Percentiles rank a stretch among this genome's conserved stretches.
phyloP scores from a whole-genome alignment of 2,113 vertebrate species.

The Rhodinocichla rosea region DNA sequence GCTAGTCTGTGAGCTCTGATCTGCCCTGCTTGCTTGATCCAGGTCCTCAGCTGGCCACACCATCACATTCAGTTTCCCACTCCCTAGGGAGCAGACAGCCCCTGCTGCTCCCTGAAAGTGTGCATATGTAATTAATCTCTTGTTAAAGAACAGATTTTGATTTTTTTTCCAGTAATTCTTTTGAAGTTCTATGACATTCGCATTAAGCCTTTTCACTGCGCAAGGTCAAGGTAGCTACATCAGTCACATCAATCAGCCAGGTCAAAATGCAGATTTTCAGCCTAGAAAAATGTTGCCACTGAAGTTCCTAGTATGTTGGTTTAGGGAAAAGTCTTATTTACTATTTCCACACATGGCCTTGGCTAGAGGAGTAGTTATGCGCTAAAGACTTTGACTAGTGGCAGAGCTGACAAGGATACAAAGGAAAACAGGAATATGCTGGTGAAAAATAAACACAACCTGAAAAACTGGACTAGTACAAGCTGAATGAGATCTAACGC shows the following conservation, averaged over 20 bases:
- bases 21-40: neutral
- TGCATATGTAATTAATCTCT: neutral
- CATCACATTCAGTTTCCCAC: neutral
- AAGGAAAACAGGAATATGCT: neutral
- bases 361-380: neutral
- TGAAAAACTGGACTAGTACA: neutral
- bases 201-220: neutral
- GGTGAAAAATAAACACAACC: neutral
- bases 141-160: neutral
- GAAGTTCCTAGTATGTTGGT: neutral
- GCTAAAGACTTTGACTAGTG: neutral
- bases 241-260: neutral
- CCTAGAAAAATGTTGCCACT: neutral
- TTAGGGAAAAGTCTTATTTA: neutral
- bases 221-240: neutral
- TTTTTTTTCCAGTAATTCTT: neutral
- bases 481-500: neutral
- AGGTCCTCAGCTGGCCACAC: fast-evolving
- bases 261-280: neutral
- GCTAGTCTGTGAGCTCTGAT: neutral
- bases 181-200: neutral
- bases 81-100: neutral
- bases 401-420: neutral
- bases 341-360: neutral
- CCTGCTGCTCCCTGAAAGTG: neutral